These are phyloP conservation scores for Asbolus verrucosus DNA, from an alignment of 1,140 invertebrate species.

Conservation along the genomic window DNA sequence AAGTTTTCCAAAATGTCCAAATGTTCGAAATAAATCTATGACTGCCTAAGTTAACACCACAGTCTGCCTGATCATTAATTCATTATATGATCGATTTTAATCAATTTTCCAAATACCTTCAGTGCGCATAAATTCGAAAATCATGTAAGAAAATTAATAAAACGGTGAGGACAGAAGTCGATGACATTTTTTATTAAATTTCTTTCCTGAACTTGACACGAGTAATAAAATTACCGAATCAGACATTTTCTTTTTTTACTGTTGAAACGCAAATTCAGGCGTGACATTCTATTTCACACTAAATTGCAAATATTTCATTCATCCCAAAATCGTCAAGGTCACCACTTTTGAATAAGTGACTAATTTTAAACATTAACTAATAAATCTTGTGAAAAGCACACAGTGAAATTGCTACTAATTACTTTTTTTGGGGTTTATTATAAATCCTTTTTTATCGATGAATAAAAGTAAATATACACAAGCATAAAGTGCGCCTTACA, in stretches of 20 bases:
- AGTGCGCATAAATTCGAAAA: too few species aligned
- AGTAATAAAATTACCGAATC: neutral
- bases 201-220: neutral
- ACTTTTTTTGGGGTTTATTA: neutral
- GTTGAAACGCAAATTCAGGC: neutral
- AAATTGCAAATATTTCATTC: constrained; percentile 32
- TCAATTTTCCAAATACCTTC: too few species aligned
- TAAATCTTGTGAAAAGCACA: constrained; percentile 14
- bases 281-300: constrained; percentile 2
- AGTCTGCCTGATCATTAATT: too few species aligned
- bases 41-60: too few species aligned
- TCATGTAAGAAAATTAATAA: too few species aligned
- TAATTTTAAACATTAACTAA: constrained; percentile 1
- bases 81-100: too few species aligned
- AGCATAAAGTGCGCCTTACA: too few species aligned
- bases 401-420: constrained; percentile 8
- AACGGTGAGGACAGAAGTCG: too few species aligned
- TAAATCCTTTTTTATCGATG: neutral
- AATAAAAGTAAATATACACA: too few species aligned
- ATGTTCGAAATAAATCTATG: too few species aligned
- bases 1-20: too few species aligned
- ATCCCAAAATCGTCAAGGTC: constrained; percentile 22
- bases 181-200: too few species aligned
- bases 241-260: neutral
- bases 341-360: neutral